These are phyloP conservation scores for Patiria miniata DNA, from an alignment of 35 echinoderm and acorn worm genomes.

Conservation along the genomic window DNA sequence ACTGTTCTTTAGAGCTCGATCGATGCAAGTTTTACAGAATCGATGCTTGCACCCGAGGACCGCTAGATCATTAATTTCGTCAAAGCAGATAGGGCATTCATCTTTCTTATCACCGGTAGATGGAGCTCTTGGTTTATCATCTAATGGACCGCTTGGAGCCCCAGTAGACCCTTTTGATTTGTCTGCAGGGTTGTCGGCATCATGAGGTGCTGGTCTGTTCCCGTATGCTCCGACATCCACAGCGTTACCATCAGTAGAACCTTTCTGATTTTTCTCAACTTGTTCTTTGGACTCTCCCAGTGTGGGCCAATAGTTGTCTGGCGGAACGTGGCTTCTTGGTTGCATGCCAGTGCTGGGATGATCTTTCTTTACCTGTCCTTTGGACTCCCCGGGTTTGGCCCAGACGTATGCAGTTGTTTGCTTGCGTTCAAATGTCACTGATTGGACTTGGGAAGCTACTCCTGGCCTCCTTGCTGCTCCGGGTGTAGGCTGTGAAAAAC, in stretches of 20 bases:
- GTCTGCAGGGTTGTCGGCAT: not conserved
- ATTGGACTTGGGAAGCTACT: too few species aligned
- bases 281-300: too few species aligned
- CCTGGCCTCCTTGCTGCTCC: not conserved
- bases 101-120: not conserved
- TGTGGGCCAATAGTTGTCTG: too few species aligned
- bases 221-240: not conserved
- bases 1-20: slow-evolving; percentile 13
- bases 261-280: too few species aligned
- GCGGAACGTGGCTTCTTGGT: too few species aligned
- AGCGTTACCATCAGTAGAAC: not conserved
- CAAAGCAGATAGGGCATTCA: slow-evolving; percentile 49
- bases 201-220: not conserved
- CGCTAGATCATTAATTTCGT: not conserved
- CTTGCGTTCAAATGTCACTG: too few species aligned
- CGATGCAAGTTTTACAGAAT: slow-evolving; percentile 46
- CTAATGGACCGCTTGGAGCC: not conserved
- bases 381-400: too few species aligned
- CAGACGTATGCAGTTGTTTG: too few species aligned
- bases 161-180: not conserved
- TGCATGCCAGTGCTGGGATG: too few species aligned
- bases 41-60: slow-evolving; percentile 42
- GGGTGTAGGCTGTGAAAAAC: not conserved
- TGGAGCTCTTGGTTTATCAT: not conserved
- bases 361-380: too few species aligned